phyloP scores from a whole-genome alignment of 2,797 vertebrate species.

The Acanthis flammea region DNA sequence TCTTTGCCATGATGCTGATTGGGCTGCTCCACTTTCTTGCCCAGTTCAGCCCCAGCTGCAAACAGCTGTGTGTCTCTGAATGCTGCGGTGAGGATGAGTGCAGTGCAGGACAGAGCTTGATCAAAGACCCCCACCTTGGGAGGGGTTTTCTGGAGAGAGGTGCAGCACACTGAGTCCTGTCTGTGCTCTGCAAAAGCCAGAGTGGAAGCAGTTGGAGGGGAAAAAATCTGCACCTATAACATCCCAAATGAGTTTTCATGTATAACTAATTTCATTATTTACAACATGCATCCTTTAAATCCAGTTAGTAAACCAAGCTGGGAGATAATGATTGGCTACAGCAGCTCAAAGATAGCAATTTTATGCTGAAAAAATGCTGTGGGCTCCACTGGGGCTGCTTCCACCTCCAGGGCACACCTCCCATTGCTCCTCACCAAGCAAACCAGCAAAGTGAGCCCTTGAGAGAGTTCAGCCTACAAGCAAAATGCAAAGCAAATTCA shows the following conservation, averaged over 20 bases:
- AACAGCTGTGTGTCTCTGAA: not conserved
- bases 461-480: not conserved
- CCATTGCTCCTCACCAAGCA: not conserved
- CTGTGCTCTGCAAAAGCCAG: not conserved
- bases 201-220: not conserved
- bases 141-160: not conserved
- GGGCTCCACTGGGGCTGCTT: not conserved
- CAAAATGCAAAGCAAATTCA: not conserved
- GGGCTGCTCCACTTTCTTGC: not conserved
- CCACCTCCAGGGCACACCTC: not conserved
- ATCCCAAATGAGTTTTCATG: not conserved
- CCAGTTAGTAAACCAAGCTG: not conserved
- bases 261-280: not conserved
- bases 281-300: not conserved
- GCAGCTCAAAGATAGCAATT: not conserved
- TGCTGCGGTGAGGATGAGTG: not conserved
- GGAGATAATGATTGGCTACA: not conserved
- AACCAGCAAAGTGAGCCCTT: not conserved
- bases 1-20: not conserved
- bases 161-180: not conserved
- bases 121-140: fast-evolving
- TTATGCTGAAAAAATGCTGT: not conserved
- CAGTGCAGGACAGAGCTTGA: not conserved
- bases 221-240: not conserved
- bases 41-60: fast-evolving